phyloP scores from a whole-genome alignment of 2,797 vertebrate species.

The Cetoscarus ocellatus region DNA sequence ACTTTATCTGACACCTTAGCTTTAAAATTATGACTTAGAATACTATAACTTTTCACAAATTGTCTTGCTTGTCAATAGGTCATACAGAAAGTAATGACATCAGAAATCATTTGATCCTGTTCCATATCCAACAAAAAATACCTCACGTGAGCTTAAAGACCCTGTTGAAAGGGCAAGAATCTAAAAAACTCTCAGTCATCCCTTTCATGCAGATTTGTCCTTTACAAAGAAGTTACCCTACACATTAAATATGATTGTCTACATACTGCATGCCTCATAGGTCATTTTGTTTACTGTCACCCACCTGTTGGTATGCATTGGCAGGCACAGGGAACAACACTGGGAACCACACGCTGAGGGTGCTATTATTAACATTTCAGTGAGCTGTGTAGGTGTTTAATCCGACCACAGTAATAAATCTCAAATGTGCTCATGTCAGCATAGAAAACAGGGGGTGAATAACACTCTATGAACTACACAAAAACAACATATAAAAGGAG shows the following conservation, averaged over 20 bases:
- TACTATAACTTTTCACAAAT: no score
- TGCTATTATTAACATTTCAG: neutral
- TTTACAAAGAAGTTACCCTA: slow-evolving; percentile 53
- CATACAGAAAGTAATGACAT: no score
- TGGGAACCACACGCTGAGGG: slow-evolving; percentile 8
- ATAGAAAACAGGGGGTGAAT: neutral
- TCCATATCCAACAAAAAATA: no score
- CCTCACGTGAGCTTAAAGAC: no score
- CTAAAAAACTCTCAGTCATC: no score
- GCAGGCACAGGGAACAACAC: slow-evolving; percentile 21
- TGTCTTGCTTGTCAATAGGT: no score
- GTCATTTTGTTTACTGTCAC: slow-evolving; percentile 58
- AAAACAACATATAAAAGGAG: neutral
- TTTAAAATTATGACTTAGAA: no score
- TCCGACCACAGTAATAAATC: neutral
- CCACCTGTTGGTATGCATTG: slow-evolving; percentile 67
- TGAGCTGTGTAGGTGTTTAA: slow-evolving; percentile 11
- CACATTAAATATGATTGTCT: slow-evolving; percentile 50
- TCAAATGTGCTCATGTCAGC: slow-evolving; percentile 2
- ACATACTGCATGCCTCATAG: slow-evolving; percentile 54
- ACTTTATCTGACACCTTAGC: no score
- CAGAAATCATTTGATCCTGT: no score
- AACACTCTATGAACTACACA: neutral
- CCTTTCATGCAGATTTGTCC: neutral
- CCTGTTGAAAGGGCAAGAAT: no score